Conservation (phyloP, 2,797 vertebrate species). For the Amblyopsis hoosieri region DNA sequence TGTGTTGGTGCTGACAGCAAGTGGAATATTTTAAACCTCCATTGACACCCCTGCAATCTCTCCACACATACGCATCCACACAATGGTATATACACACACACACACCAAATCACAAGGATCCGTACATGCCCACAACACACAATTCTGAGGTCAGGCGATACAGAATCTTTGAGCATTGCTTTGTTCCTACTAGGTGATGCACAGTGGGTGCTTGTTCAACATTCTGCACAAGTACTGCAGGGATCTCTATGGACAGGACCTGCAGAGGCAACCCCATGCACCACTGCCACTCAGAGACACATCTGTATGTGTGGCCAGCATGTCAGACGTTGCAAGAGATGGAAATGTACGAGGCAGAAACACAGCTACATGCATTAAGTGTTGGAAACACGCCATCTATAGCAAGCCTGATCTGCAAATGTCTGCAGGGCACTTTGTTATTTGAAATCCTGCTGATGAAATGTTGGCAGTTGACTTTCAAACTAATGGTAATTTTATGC, state of each 20-base stretch:
- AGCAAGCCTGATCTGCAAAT: too few relatives aligned
- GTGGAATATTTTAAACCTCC: constrained; percentile 79
- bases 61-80: constrained; percentile 51
- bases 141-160: constrained; percentile 68
- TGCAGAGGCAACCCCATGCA: constrained; percentile 52
- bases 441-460: too few relatives aligned
- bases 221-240: constrained; percentile 68
- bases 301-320: constrained; percentile 31
- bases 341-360: too few relatives aligned
- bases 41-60: constrained; percentile 71
- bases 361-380: too few relatives aligned
- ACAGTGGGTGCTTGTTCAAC: constrained; percentile 74
- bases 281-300: constrained; percentile 60
- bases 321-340: not conserved
- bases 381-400: too few relatives aligned
- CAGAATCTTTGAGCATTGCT: constrained; percentile 65
- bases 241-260: constrained; percentile 58
- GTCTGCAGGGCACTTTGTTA: too few relatives aligned
- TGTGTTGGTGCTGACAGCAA: constrained; percentile 82
- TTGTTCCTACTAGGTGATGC: constrained; percentile 68
- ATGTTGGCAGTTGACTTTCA: too few relatives aligned
- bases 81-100: constrained; percentile 38
- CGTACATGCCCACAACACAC: constrained; percentile 1
- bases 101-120: not conserved
- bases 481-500: too few relatives aligned